These are phyloP conservation scores for Drosophila lutescens DNA, from an alignment of 2,888 invertebrate genomes.

Conservation along the genomic window DNA sequence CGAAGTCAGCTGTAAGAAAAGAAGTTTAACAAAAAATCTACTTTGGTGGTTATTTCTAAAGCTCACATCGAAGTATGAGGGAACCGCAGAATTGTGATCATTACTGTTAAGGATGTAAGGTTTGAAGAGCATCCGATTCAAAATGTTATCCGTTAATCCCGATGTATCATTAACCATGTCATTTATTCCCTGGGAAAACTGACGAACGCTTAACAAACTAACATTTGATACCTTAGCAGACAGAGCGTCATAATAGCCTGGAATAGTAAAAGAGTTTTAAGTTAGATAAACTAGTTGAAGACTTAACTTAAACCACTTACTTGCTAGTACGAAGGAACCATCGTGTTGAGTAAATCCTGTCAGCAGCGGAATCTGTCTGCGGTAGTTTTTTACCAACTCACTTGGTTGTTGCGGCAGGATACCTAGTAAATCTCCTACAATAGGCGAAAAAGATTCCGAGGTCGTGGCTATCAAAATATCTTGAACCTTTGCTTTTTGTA, in stretches of 20 bases:
- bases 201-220: conserved; percentile 65
- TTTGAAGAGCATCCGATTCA: conserved; percentile 84
- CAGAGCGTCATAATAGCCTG: conserved; percentile 63
- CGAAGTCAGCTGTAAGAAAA: conserved; percentile 60
- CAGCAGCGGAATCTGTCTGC: conserved; percentile 81
- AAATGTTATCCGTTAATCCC: conserved; percentile 77
- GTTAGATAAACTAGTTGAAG: neutral
- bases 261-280: neutral
- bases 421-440: conserved; percentile 66
- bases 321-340: conserved; percentile 84
- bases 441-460: conserved; percentile 66
- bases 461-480: conserved; percentile 48
- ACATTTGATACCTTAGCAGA: conserved; percentile 42
- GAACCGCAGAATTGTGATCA: conserved; percentile 84
- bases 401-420: conserved; percentile 69
- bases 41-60: no score
- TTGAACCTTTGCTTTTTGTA: conserved; percentile 43
- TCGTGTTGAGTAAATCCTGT: conserved; percentile 85
- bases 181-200: conserved; percentile 64
- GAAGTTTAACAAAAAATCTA: neutral
- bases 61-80: conserved; percentile 85
- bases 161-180: conserved; percentile 58
- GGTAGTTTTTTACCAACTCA: conserved; percentile 65
- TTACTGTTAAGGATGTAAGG: conserved; percentile 79
- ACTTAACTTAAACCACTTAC: conserved; percentile 67